These are phyloP conservation scores for Dorcus parallelipipedus DNA, from an alignment of 2,888 invertebrate genomes.

Conservation along the genomic window DNA sequence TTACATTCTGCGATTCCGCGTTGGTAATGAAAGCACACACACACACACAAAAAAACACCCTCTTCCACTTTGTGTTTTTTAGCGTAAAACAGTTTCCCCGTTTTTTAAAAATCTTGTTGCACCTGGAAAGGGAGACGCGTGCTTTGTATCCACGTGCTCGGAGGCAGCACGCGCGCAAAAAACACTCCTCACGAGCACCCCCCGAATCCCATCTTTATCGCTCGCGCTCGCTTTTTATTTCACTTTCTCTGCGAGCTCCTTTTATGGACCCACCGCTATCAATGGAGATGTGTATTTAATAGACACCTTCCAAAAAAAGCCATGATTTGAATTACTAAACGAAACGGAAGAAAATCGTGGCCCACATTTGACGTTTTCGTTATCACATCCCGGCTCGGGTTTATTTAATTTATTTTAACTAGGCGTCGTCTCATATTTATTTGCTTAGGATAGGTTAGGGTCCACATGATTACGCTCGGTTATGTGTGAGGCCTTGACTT, in stretches of 20 bases:
- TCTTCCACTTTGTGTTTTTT: constrained; percentile 22
- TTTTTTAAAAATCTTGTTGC: constrained; percentile 23
- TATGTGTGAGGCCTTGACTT: constrained; percentile 21
- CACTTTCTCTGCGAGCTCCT: not conserved
- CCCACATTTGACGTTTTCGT: constrained; percentile 15
- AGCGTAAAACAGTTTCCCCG: constrained; percentile 23
- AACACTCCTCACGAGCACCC: constrained; percentile 1
- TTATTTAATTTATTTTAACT: constrained; percentile 31
- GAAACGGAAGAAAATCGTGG: too few relatives aligned
- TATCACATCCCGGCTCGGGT: constrained; percentile 20
- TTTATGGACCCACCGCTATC: not conserved
- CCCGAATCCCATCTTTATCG: not conserved
- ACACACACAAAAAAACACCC: constrained; percentile 11
- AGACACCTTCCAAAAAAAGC: not conserved
- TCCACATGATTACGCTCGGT: constrained; percentile 25
- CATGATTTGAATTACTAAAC: too few relatives aligned
- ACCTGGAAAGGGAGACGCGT: constrained; percentile 23
- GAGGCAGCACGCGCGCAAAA: constrained; percentile 13
- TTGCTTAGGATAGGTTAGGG: constrained; percentile 35
- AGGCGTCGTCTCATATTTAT: constrained; percentile 26
- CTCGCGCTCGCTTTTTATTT: not conserved
- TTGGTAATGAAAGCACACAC: too few relatives aligned
- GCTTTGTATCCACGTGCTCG: constrained; percentile 24
- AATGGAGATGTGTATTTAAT: constrained; percentile 1
- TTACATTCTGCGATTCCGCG: too few relatives aligned